These are phyloP conservation scores for Tribolium freemani DNA, from an alignment of 2,888 invertebrate genomes.

Conservation along the genomic window DNA sequence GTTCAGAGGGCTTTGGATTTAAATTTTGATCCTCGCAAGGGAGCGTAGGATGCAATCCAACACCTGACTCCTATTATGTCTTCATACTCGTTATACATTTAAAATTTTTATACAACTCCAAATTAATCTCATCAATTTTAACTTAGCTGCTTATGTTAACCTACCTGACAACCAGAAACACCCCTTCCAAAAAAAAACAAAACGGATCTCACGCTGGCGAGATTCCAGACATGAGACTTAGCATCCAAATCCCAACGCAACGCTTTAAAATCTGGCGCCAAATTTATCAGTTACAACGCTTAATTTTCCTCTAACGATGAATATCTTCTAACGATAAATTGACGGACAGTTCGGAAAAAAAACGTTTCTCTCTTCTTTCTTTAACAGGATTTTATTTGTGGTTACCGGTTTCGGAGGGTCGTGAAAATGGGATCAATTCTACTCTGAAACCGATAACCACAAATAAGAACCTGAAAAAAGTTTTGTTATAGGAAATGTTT, in stretches of 20 bases:
- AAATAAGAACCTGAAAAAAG: constrained; percentile 29
- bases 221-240: constrained; percentile 20
- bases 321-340: constrained; percentile 15
- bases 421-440: constrained; percentile 28
- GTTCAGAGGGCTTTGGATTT: constrained; percentile 23
- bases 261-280: constrained; percentile 30
- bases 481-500: constrained; percentile 14
- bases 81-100: constrained; percentile 10
- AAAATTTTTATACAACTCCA: constrained; percentile 1
- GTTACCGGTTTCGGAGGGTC: constrained; percentile 25
- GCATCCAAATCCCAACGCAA: not conserved
- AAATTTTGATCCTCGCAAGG: constrained; percentile 22
- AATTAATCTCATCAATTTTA: constrained; percentile 20
- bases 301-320: constrained; percentile 11
- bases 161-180: not conserved
- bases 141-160: constrained; percentile 2
- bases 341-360: constrained; percentile 2
- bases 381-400: constrained; percentile 29
- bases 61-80: constrained; percentile 25
- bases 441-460: constrained; percentile 32
- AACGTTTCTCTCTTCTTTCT: constrained; percentile 12
- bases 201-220: constrained; percentile 15
- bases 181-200: constrained; percentile 1
- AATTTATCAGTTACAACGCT: constrained; percentile 7
- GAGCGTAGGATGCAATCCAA: constrained; percentile 11